Evolutionary conservation across 2,888 invertebrate genomes (phyloP), one percentile per base, ranked within the genome.

Genomic region (Netelia inedita): DNA sequence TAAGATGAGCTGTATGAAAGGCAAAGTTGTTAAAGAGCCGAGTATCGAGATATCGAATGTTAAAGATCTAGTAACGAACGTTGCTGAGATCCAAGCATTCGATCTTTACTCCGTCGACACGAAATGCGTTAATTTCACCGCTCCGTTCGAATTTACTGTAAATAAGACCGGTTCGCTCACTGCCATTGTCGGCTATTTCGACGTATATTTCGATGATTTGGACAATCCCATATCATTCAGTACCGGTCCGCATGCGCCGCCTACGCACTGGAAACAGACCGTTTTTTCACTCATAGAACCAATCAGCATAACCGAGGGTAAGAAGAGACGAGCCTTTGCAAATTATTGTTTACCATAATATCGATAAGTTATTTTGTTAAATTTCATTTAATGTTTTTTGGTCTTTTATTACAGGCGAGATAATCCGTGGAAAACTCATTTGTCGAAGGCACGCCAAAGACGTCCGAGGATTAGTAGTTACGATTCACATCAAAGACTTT

Each of bases 241-340:
- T 72, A 98, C 98, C 0, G 96, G 97, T 0, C 98, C 98, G 2
- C 94, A 95, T 55, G 94, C 95, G 0, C 95, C 95, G 0, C 94
- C 96, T 23, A 99, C 99, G 0, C 99, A 99, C 94, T 99, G 99
- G 99, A 98, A 98, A 92, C 99, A 99, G 93, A 98, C 98, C 0
- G 95, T 98, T 1, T 98, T 98, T 93, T 97, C 97, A 91, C 94
- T 99, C 14, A 96, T 96, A 85, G 95, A 97, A 87, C 96, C 97
- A 46, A 95, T 97, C 66, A 93, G 95, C 68, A 96, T 98, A 0
- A 96, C 96, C 86, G 94, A 96, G 94, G 98, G 97, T 93, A 90
- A 90, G 76, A 53, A 6, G 0, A 5, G 6, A 53, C 10, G 57
- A 53, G 16, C 21, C 11, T 43, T 50, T 46, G 46, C 9, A 46